Evolutionary conservation across 2,113 vertebrate genomes (phyloP).

Genomic region (Thermophis baileyi): DNA sequence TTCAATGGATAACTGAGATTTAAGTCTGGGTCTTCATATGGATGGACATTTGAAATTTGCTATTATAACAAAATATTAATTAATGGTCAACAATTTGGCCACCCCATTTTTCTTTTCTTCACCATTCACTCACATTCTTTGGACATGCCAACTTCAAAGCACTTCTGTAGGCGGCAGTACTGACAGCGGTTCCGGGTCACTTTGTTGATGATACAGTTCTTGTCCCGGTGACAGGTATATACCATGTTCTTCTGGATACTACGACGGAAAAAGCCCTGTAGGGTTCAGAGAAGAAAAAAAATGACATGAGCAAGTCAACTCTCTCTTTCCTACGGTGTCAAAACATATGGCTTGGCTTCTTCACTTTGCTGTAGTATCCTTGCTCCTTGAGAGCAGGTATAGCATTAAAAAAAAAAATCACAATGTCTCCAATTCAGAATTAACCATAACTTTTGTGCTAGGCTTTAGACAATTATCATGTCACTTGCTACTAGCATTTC

Average conservation of each 20-base stretch:
- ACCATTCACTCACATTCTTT: constrained; percentile 89
- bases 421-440: neutral
- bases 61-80: neutral
- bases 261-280: constrained; percentile 93
- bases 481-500: neutral
- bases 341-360: neutral
- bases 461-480: neutral
- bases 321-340: neutral
- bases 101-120: neutral
- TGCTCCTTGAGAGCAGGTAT: neutral
- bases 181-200: constrained; percentile 98
- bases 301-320: neutral
- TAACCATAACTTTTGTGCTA: neutral
- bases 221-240: constrained; percentile 97
- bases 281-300: neutral
- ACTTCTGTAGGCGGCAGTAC: constrained; percentile 99
- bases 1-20: neutral
- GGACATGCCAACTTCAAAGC: constrained; percentile 98
- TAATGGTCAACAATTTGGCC: neutral
- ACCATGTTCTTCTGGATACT: constrained; percentile 99
- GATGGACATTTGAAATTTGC: neutral
- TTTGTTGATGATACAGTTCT: constrained; percentile 99
- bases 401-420: neutral
- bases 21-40: neutral
- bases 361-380: neutral